Base-by-base conservation (phyloP, 2,797 vertebrate genomes). In the Acrossocheilus wenchowensis region DNA sequence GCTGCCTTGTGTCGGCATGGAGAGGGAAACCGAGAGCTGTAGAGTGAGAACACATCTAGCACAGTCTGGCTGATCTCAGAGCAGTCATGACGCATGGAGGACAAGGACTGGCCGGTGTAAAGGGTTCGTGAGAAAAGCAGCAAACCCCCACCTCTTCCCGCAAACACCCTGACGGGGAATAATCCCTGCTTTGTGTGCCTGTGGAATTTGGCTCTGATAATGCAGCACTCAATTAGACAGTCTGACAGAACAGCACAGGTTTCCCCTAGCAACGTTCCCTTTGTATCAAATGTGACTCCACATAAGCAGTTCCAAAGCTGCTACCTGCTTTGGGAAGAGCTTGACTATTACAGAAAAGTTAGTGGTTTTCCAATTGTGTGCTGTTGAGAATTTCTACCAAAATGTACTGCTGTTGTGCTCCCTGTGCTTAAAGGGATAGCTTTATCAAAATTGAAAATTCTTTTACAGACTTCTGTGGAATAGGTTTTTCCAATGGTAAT, bases 171-270 rank as follows among this genome's bases (percentile, higher is more conserved):
- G 72, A 54, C 11, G 17, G 60, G 79, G 88, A 87, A 90, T 90
- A 90, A 90, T 82, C 88, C 80, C 36, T 68, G 85, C 88, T 88
- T 89, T 90, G 90, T 90, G 82, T 78, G 50, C 71, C 62, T 81
- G 23, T 80, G 88, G 88, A 89, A 90, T 90, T 87, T 87, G 82
- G 88, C 75, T 87, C 79, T 89, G 85, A 87, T 88, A 90, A 89
- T 82, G 50, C 87, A 45, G 79, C 62, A 88, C 75, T 89, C 82
- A 81, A 87, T 88, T 89, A 89, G 88, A 75, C 81, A 68, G 81
- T 81, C 82, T 64, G 74, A 77, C 41, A 73, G 43, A 78, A 79
- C 41, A 45, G 86, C 34, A 8, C 78, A 78, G 82, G 85, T 85
- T 45, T 89, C 68, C 71, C 89, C 45, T 86, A 85, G 89, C 88